Evolutionary conservation across 1,140 invertebrate species (phyloP).

Genomic region (Dreissena polymorpha): DNA sequence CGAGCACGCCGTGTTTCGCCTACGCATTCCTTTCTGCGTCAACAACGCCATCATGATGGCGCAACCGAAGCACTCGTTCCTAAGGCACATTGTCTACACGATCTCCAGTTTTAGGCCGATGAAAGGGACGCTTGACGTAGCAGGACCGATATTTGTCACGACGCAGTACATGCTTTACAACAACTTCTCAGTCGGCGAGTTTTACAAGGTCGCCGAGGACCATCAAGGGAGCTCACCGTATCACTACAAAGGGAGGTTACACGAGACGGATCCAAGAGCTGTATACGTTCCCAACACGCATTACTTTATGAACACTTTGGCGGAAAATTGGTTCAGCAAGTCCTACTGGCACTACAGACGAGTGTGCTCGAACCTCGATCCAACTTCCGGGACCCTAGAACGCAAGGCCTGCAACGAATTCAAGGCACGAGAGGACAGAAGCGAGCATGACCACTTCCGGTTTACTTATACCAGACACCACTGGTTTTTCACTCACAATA

Average conservation of each 20-base stretch:
- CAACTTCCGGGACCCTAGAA: not conserved
- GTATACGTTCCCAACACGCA: constrained; percentile 65
- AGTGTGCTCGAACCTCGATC: not conserved
- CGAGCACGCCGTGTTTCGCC: constrained; percentile 62
- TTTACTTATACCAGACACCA: constrained; percentile 5
- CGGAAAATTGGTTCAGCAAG: not conserved
- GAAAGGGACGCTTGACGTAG: constrained; percentile 33
- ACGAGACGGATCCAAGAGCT: constrained; percentile 36
- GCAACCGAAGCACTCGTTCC: not conserved
- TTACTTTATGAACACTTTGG: constrained; percentile 68
- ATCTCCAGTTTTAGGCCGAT: not conserved
- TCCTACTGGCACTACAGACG: constrained; percentile 50
- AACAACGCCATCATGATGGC: constrained; percentile 7
- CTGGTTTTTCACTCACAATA: not conserved
- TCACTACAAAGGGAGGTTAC: constrained; percentile 43
- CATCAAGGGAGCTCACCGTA: constrained; percentile 43
- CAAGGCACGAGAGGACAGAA: not conserved
- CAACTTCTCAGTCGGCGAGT: constrained; percentile 6
- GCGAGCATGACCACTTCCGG: not conserved
- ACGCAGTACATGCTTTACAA: constrained; percentile 60
- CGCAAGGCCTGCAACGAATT: not conserved
- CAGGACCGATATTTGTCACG: constrained; percentile 63
- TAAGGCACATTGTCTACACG: not conserved
- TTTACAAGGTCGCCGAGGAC: not conserved
- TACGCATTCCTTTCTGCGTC: not conserved